Evolutionary conservation across 1,140 invertebrate genomes (phyloP), one percentile per base, ranked within the genome.

Genomic region (Zaprionus ornatus): DNA sequence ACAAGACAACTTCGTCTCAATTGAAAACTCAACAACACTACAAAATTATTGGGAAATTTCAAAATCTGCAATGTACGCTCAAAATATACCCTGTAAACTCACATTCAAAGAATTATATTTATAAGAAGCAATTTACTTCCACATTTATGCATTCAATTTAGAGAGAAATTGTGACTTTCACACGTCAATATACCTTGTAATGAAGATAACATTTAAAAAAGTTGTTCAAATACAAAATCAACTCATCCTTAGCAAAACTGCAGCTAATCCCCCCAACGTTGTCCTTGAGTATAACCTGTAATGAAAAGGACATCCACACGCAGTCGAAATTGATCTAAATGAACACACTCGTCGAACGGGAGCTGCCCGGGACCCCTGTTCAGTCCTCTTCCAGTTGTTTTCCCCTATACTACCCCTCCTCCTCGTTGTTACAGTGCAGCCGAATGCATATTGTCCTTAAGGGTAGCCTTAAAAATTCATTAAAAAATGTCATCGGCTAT

Each of bases 401-500:
- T 15, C 27, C 12, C 5, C 56, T 35, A 1, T 27, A 17, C 10
- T n/a, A 40, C 1, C 35, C 13, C 37, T 35, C 35, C 4, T 21
- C 21, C 40, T 5, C 52, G 17, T 25, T 50, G 19, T 40, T 48
- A 2, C 25, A 52, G 35, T 68, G 63, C 67, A 65, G 27, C 21
- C 60, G 56, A 60, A 23, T 55, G 25, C 21, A 37, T 19, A 21
- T 32, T 25, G 42, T 61, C 57, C 57, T 68, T 52, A 19, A 27
- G 64, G 25, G 21, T 40, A 35, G 48, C 15, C 32, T 15, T 35
- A 72, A 79, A 79, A 86, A 77, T 68, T 79, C 69, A 77, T 80
- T 86, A 62, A 79, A 79, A 70, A 72, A 73, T 56, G 80, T 82
- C 69, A 86, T 59, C 79, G 77, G 60, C 77, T 82, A 77, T 80